These are phyloP conservation scores for Danionella cerebrum DNA, from an alignment of 2,113 vertebrate species.

Conservation along the genomic window DNA sequence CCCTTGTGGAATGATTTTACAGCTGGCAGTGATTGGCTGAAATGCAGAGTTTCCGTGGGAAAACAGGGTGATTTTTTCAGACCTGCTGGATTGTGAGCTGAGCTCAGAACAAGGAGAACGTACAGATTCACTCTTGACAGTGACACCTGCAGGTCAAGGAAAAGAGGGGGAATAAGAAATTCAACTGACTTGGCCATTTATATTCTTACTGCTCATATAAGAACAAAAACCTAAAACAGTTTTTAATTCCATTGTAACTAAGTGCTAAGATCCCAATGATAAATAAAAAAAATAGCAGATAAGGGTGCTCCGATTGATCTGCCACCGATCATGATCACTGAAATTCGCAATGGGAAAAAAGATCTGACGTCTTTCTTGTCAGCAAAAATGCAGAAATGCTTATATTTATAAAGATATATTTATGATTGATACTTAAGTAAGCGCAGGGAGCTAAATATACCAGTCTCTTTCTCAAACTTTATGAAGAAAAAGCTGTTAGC, in stretches of 20 bases:
- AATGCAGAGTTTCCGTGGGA: conserved; percentile 97
- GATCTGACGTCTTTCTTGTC: too few species aligned
- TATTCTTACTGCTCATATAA: too few species aligned
- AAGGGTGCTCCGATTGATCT: background rate
- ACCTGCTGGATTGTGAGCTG: conserved; percentile 74
- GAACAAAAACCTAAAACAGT: background rate
- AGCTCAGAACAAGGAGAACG: conserved; percentile 71
- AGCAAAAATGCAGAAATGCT: too few species aligned
- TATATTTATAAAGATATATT: too few species aligned
- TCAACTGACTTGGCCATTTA: background rate
- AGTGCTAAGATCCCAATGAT: background rate
- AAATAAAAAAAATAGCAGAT: background rate
- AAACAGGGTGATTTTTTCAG: conserved; percentile 83
- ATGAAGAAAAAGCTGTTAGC: too few species aligned
- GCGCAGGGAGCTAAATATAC: too few species aligned
- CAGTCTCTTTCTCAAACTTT: too few species aligned
- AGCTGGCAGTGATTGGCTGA: conserved; percentile 95
- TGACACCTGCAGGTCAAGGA: conserved; percentile 60
- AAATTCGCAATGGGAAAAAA: too few species aligned
- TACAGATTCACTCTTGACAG: conserved; percentile 68
- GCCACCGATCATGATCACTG: too few species aligned
- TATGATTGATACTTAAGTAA: too few species aligned
- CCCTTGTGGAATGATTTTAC: conserved; percentile 90
- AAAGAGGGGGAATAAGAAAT: background rate
- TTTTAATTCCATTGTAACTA: background rate